Percentiles rank a stretch among this genome's conserved stretches.
Evolutionary conservation across 2,113 vertebrate species (phyloP).

Genomic region (Psilopogon haemacephalus): DNA sequence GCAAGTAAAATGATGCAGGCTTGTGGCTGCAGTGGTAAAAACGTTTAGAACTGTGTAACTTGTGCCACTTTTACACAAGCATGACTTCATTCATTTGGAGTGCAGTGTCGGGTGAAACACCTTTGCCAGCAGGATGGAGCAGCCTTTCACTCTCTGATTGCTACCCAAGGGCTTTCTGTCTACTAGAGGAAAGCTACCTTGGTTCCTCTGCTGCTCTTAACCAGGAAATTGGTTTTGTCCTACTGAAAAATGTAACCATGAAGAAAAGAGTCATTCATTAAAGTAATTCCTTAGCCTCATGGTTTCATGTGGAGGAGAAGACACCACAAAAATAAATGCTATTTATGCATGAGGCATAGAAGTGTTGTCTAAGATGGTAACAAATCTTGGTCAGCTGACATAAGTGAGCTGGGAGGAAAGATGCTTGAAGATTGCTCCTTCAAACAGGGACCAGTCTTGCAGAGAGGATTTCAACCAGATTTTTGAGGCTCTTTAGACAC

Average conservation of each 20-base stretch:
- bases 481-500: neutral
- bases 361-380: neutral
- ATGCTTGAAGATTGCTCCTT: neutral
- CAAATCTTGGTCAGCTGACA: neutral
- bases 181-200: neutral
- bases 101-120: neutral
- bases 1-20: neutral
- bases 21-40: neutral
- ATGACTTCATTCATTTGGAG: neutral
- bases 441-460: neutral
- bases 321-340: neutral
- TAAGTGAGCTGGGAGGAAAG: neutral
- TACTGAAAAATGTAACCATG: neutral
- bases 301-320: neutral
- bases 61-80: neutral
- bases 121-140: neutral
- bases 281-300: neutral
- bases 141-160: neutral
- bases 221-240: neutral
- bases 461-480: neutral
- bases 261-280: neutral
- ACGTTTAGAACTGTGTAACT: neutral
- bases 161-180: fast-evolving
- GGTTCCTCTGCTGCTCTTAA: neutral
- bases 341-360: neutral